These are phyloP conservation scores for Ectemnius cavifrons DNA, from an alignment of 2,888 invertebrate genomes.

Conservation along the genomic window DNA sequence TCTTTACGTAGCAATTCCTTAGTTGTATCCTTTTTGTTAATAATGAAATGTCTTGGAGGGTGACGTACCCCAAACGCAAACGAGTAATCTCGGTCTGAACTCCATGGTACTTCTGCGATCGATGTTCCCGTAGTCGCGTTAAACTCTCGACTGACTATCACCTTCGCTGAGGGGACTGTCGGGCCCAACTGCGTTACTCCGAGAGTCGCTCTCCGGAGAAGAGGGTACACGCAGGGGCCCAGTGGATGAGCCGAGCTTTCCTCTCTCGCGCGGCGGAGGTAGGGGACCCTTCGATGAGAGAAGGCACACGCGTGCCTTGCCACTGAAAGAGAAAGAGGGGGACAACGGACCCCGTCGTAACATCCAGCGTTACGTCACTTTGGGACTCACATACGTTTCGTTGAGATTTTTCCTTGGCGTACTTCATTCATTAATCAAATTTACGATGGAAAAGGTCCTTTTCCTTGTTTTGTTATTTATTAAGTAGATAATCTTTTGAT, in stretches of 20 bases:
- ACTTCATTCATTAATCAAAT: too few species aligned
- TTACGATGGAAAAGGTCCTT: too few species aligned
- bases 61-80: conserved; percentile 51
- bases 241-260: conserved; percentile 47
- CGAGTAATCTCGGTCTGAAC: conserved; percentile 21
- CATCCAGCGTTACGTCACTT: conserved; percentile 59
- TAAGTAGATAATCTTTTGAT: too few species aligned
- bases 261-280: conserved; percentile 32
- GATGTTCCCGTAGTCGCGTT: conserved; percentile 11
- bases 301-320: conserved; percentile 26
- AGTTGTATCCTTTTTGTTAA: neutral
- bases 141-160: conserved; percentile 21
- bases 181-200: conserved; percentile 69
- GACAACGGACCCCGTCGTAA: conserved; percentile 49
- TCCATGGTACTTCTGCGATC: conserved; percentile 49
- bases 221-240: conserved; percentile 53
- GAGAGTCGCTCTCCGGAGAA: conserved; percentile 64
- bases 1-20: neutral
- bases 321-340: conserved; percentile 39
- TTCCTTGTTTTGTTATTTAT: too few species aligned
- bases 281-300: conserved; percentile 32
- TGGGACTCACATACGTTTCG: conserved; percentile 10
- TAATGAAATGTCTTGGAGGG: neutral
- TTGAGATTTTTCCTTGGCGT: too few species aligned
- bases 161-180: conserved; percentile 70